Base-by-base conservation (phyloP, 2,797 vertebrate species). In the Psittacula echo region DNA sequence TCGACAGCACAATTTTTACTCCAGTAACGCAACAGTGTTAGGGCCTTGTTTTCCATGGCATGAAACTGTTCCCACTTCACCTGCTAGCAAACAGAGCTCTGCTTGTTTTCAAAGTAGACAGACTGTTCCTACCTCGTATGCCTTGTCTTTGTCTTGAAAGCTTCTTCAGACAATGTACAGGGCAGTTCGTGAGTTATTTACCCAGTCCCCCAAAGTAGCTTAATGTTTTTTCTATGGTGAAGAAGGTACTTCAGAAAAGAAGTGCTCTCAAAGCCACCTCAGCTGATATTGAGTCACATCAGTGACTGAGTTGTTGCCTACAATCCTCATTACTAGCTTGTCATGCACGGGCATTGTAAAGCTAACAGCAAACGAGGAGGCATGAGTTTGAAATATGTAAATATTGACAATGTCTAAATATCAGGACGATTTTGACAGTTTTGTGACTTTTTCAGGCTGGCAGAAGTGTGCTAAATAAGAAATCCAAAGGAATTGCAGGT, bases 211-310 rank as follows among this genome's bases (percentile, higher is more conserved):
- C 30, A 44, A 53, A 60, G 51, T 0, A 85, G 39, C n/a, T 77
- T 71, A 61, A 82, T 80, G 48, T 50, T 54, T 95, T 96, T 92
- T 88, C 81, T 86, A 93, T 2, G 1, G 68, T 91, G 76, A 84
- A 93, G 82, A 78, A 94, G 93, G 47, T 67, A 73, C 77, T 94
- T 88, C 75, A 62, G 79, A 65, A 92, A 91, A 90, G 81, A 91
- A 84, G 68, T 8, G 4, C 83, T 94, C 81, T 79, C 64, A 82
- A 79, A 89, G 41, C 12, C 74, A n/a, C 21, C 65, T 87, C 0
- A 0, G 11, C 54, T 89, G 47, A 37, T 60, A 23, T 6, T 37
- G 58, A 37, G 34, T 37, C 58, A 26, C 58, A 26, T 24, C 7
- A 60, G 34, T 60, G n/a, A 27, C 66, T 67, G 72, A 87, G 32